Evolutionary conservation across 2,888 invertebrate species (phyloP), one percentile per base, ranked within the genome.

Genomic region (Chelonus formosanus): DNA sequence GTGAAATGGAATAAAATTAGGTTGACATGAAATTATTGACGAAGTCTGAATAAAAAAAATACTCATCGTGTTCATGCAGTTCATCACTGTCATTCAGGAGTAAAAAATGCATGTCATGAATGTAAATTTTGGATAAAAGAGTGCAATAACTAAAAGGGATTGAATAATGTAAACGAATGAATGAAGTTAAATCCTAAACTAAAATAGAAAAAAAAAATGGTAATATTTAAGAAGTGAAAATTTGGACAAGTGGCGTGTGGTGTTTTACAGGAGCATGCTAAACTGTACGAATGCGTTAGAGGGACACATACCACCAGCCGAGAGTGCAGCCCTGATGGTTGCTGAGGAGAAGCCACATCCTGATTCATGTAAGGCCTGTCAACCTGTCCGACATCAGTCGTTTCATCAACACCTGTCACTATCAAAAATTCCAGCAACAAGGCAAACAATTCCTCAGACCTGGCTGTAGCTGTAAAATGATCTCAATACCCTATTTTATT

Each of bases 231-330:
- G 64, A 70, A 73, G 58, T 67, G 61, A 57, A 73, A 68, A 76
- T 73, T 76, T 80, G 80, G 79, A 83, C 77, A 80, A 78, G 80
- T 80, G 20, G 20, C 78, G 81, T 81, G 82, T 82, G 80, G 77
- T 83, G 77, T 83, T 89, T 91, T 90, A 84, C 90, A 91, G 91
- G 90, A 95, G 94, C 90, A 94, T 95, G 94, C 91, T 94, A 90
- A 95, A 95, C 91, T 94, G 94, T 89, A 94, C 94, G 87, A 95
- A 95, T 90, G 92, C 93, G 84, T 89, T 94, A 88, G 94, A 95
- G 87, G 94, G 93, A 84, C 93, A 93, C 88, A 89, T 94, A 87
- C 93, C 93, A 82, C 91, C 91, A 81, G 89, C 90, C 84, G 91
- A 92, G 87, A 90, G 90, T 85, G 90, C 91, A 85, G 91, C 91